phyloP scores from a whole-genome alignment of 2,113 vertebrate genomes.

The Poecile atricapillus region DNA sequence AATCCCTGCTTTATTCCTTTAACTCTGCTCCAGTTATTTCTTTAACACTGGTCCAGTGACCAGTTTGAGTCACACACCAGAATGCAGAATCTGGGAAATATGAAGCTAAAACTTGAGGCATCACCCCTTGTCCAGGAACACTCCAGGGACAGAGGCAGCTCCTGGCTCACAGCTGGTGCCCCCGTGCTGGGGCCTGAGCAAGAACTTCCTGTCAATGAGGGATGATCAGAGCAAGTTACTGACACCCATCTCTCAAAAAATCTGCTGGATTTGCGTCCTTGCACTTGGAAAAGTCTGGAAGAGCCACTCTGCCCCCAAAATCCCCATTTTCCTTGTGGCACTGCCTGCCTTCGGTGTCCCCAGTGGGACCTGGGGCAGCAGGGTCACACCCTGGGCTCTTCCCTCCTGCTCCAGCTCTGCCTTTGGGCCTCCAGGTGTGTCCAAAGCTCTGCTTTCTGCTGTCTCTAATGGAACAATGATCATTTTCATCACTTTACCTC shows the following conservation, averaged over 20 bases:
- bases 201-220: background rate
- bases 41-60: too few species aligned
- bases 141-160: too few species aligned
- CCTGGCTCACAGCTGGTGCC: background rate
- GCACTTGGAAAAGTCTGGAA: background rate
- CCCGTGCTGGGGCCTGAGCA: background rate
- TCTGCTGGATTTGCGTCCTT: background rate
- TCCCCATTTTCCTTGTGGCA: fast-evolving
- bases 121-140: fast-evolving
- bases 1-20: too few species aligned
- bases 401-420: background rate
- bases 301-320: fast-evolving
- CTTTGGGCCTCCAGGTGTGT: background rate
- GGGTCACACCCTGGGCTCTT: background rate
- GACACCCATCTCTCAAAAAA: background rate
- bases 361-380: fast-evolving
- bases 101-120: fast-evolving
- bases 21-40: too few species aligned
- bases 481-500: background rate
- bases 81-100: background rate
- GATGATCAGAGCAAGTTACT: too few species aligned
- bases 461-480: background rate
- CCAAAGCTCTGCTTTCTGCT: background rate
- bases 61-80: too few species aligned
- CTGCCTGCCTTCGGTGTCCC: too few species aligned